Evolutionary conservation across 1,140 invertebrate species (phyloP).

Genomic region (Sarcophaga bullata): DNA sequence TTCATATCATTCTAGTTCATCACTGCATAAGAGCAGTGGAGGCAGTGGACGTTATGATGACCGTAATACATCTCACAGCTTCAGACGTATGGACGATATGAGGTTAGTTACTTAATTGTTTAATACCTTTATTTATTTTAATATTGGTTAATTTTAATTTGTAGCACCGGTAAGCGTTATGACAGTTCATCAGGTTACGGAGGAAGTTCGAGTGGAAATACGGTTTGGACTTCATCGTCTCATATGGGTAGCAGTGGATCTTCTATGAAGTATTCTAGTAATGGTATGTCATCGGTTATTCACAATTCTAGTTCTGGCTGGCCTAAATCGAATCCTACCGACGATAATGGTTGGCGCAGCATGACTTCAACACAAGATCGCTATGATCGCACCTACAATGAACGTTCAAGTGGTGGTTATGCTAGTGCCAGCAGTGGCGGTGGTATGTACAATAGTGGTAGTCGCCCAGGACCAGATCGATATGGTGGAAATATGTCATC

Average conservation of each 20-base stretch:
- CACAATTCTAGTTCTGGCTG: conserved; percentile 49
- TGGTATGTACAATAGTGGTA: conserved; percentile 58
- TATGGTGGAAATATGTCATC: conserved; percentile 56
- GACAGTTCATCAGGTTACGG: conserved; percentile 57
- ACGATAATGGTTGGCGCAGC: conserved; percentile 59
- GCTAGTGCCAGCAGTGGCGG: conserved; percentile 51
- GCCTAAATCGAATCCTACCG: conserved; percentile 55
- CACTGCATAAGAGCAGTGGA: conserved; percentile 45
- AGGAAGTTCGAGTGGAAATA: conserved; percentile 47
- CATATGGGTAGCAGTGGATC: conserved; percentile 25
- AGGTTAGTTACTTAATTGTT: conserved; percentile 34
- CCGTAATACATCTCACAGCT: conserved; percentile 52
- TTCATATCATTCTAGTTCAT: conserved; percentile 48
- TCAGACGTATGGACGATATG: conserved; percentile 57
- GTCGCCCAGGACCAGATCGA: conserved; percentile 56
- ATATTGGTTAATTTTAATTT: background rate
- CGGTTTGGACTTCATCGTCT: conserved; percentile 32
- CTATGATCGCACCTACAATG: conserved; percentile 63
- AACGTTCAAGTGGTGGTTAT: conserved; percentile 58
- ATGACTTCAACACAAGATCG: conserved; percentile 54
- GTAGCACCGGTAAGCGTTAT: conserved; percentile 57
- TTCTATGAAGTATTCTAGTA: conserved; percentile 51
- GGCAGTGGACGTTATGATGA: conserved; percentile 54
- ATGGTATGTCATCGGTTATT: conserved; percentile 58
- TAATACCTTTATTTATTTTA: background rate